These are phyloP conservation scores for Drosophila pegasa DNA, from an alignment of 2,888 invertebrate species.

Conservation along the genomic window DNA sequence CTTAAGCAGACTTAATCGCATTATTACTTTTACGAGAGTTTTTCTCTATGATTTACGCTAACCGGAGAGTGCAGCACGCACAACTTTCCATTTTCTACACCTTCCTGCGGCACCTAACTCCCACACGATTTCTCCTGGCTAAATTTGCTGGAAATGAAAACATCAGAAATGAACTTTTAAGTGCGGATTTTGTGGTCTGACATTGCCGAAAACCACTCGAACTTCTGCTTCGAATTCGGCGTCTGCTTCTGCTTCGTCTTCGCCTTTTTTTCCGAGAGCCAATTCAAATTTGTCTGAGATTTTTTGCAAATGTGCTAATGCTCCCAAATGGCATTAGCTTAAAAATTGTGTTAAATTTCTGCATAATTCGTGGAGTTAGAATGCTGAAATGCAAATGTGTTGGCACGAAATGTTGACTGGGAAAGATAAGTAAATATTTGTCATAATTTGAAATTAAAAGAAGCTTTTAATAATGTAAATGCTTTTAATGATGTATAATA, in stretches of 20 bases:
- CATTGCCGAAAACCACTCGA: conserved; percentile 29
- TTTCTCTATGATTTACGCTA: conserved; percentile 71
- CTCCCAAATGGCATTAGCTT: conserved; percentile 30
- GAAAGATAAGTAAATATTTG: too few relatives aligned
- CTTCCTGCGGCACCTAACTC: conserved; percentile 2
- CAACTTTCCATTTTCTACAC: conserved; percentile 19
- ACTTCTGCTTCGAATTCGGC: neutral
- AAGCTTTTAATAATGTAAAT: too few relatives aligned
- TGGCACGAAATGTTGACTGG: too few relatives aligned
- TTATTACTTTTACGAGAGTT: conserved; percentile 74
- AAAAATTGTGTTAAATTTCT: conserved; percentile 14
- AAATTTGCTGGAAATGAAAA: conserved; percentile 69
- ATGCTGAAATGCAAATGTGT: conserved; percentile 6
- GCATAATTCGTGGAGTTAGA: conserved; percentile 33
- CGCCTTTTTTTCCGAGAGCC: neutral
- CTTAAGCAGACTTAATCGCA: conserved; percentile 74
- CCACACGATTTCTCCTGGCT: conserved; percentile 22
- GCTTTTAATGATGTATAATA: too few relatives aligned
- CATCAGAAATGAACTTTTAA: conserved; percentile 70
- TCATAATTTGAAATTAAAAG: neutral
- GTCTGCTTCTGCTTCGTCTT: neutral
- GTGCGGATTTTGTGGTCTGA: conserved; percentile 66
- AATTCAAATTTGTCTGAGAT: conserved; percentile 43
- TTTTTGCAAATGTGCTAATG: conserved; percentile 39
- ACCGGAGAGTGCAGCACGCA: conserved; percentile 47